phyloP scores from a whole-genome alignment of 1,140 invertebrate species.

The Cydia strobilella region DNA sequence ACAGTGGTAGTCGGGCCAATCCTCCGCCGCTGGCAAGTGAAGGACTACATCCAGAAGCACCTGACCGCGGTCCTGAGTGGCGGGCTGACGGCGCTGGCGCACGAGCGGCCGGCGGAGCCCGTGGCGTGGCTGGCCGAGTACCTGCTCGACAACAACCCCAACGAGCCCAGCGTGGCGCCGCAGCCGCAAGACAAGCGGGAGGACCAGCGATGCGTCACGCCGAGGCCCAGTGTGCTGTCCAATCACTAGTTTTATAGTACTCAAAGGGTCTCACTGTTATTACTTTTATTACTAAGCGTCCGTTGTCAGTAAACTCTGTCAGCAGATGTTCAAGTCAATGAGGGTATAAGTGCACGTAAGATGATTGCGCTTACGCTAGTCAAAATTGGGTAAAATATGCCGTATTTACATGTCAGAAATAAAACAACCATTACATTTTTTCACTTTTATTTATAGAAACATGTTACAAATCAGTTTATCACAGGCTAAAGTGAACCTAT shows the following conservation, averaged over 20 bases:
- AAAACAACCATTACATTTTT: slow-evolving; percentile 33
- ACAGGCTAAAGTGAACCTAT: slow-evolving; percentile 59
- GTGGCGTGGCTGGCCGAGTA: slow-evolving; percentile 89
- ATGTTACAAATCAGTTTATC: slow-evolving; percentile 62
- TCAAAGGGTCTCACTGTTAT: too few species aligned
- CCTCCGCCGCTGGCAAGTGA: slow-evolving; percentile 76
- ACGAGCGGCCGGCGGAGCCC: slow-evolving; percentile 87
- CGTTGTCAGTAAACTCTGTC: too few species aligned
- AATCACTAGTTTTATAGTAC: background rate
- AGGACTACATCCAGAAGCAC: slow-evolving; percentile 85
- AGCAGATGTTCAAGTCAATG: too few species aligned
- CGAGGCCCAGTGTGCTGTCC: slow-evolving; percentile 43
- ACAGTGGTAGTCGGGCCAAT: slow-evolving; percentile 84
- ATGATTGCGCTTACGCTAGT: too few species aligned
- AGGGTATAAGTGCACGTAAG: too few species aligned
- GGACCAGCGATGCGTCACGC: slow-evolving; percentile 58
- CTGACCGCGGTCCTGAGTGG: slow-evolving; percentile 83
- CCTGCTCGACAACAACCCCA: slow-evolving; percentile 87
- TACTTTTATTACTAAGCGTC: too few species aligned
- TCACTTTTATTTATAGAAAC: slow-evolving; percentile 54
- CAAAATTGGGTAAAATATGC: too few species aligned
- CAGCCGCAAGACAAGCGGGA: slow-evolving; percentile 47
- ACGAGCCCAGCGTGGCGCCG: slow-evolving; percentile 81
- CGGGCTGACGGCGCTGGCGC: slow-evolving; percentile 85
- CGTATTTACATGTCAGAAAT: background rate